Evolutionary conservation across 2,797 vertebrate genomes (phyloP), one percentile per base, ranked within the genome.

Genomic region (Gobio occitaniae): DNA sequence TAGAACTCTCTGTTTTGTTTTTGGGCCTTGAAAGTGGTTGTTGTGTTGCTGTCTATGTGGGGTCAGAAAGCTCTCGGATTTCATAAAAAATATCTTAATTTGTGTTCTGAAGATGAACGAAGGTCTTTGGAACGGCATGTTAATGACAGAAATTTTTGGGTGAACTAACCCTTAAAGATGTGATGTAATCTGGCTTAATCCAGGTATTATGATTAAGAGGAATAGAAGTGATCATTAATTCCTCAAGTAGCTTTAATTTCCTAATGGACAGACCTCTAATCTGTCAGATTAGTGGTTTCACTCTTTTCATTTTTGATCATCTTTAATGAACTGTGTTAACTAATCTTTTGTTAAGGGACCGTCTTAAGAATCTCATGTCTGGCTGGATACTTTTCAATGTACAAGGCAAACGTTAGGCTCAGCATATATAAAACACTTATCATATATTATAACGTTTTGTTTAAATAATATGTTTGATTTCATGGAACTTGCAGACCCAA

Each of bases 201-300:
- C 66, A 41, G 65, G 50, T 81, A 15, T 54, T 54, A 69, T 52
- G 84, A 86, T 82, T 32, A 70, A 32, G 38, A 44, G 65, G n/a
- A 66, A 44, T 71, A 32, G 84, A 85, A 72, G 48, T 38, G 77
- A 86, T 80, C 74, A 52, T 61, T 63, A 54, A 84, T 79, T 81
- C 84, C 68, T 80, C 72, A 65, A 80, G 66, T 17, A 56, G n/a
- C 25, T 87, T 79, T 82, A 82, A 87, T 81, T 41, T 78, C 48
- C 41, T 88, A 88, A 89, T 80, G 83, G 78, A 68, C 38, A 81
- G 59, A 70, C 2, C 38, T 69, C 41, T 72, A 86, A 88, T 87
- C 85, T 65, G 17, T 9, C 63, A 88, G 83, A 82, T 79, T 72
- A 86, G 41, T 2, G 88, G 59, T 87, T 83, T 84, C 38, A 63